Evolutionary conservation across 2,113 vertebrate genomes (phyloP).

Genomic region (Hystrix cristata): DNA sequence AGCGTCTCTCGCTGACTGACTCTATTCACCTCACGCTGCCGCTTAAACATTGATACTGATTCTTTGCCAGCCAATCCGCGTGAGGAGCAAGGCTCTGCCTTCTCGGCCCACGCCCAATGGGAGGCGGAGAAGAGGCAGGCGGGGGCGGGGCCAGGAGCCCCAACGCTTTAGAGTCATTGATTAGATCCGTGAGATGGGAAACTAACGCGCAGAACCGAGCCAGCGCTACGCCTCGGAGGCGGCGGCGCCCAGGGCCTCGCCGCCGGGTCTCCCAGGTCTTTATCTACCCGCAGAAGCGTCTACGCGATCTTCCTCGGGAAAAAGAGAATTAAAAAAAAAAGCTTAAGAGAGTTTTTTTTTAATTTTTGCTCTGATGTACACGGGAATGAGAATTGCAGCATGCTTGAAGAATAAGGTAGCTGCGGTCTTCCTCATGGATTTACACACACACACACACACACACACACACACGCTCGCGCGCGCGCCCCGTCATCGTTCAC

Average conservation of each 20-base stretch:
- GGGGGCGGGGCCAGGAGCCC: slow-evolving; percentile 85
- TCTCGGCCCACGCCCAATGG: slow-evolving; percentile 83
- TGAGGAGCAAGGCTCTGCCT: slow-evolving; percentile 82
- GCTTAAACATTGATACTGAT: slow-evolving; percentile 98
- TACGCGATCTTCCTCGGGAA: background rate
- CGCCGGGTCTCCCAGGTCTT: background rate
- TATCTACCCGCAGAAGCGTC: background rate
- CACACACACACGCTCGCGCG: background rate
- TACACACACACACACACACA: background rate
- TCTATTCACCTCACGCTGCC: slow-evolving; percentile 96
- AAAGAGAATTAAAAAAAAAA: background rate
- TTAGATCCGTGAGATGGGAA: slow-evolving; percentile 82
- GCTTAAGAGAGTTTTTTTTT: slow-evolving; percentile 48
- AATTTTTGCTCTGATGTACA: background rate
- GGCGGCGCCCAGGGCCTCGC: slow-evolving; percentile 6
- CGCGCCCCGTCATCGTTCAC: background rate
- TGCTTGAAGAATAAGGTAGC: slow-evolving; percentile 49
- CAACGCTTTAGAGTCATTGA: slow-evolving; percentile 87
- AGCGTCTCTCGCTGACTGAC: slow-evolving; percentile 93
- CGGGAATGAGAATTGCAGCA: slow-evolving; percentile 13
- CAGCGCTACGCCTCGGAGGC: background rate
- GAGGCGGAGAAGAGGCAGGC: slow-evolving; percentile 4
- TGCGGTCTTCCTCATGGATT: slow-evolving; percentile 57
- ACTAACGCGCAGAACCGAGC: background rate
- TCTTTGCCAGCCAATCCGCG: slow-evolving; percentile 94